Evolutionary conservation across 2,888 invertebrate species (phyloP).

Genomic region (Panopea generosa): DNA sequence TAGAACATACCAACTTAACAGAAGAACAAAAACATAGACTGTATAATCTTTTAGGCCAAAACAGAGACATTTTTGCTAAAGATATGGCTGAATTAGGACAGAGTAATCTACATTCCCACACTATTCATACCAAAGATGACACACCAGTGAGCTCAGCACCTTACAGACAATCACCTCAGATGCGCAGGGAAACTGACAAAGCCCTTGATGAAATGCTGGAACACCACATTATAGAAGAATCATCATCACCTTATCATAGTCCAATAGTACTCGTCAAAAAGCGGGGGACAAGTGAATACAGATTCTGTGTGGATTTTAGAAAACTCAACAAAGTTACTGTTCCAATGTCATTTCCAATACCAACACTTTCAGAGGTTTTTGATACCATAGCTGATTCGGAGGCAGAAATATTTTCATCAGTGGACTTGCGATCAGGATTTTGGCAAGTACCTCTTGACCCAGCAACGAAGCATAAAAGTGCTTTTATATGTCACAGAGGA

Average conservation of each 20-base stretch:
- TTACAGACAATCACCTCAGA: constrained; percentile 28
- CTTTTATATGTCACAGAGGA: constrained; percentile 47
- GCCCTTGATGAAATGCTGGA: constrained; percentile 20
- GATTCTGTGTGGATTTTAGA: constrained; percentile 31
- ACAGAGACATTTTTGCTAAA: constrained; percentile 27
- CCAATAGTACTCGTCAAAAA: constrained; percentile 40
- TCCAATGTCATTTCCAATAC: constrained; percentile 28
- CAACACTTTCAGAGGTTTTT: constrained; percentile 33
- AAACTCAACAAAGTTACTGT: constrained; percentile 34
- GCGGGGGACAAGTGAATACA: constrained; percentile 25
- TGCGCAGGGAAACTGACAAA: constrained; percentile 16
- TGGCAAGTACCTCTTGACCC: constrained; percentile 47
- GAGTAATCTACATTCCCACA: constrained; percentile 18
- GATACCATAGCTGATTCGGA: constrained; percentile 36
- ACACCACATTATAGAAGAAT: constrained; percentile 18
- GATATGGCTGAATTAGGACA: constrained; percentile 27
- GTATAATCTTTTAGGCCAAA: constrained; percentile 6
- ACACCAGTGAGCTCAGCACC: constrained; percentile 28
- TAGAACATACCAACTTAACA: not conserved
- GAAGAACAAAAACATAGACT: not conserved
- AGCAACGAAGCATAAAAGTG: constrained; percentile 34
- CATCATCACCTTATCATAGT: constrained; percentile 20
- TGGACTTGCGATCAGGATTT: constrained; percentile 39
- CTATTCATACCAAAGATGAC: constrained; percentile 28
- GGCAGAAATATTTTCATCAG: constrained; percentile 24